Evolutionary conservation across 1,140 invertebrate genomes (phyloP).

Genomic region (Listronotus oregonensis): DNA sequence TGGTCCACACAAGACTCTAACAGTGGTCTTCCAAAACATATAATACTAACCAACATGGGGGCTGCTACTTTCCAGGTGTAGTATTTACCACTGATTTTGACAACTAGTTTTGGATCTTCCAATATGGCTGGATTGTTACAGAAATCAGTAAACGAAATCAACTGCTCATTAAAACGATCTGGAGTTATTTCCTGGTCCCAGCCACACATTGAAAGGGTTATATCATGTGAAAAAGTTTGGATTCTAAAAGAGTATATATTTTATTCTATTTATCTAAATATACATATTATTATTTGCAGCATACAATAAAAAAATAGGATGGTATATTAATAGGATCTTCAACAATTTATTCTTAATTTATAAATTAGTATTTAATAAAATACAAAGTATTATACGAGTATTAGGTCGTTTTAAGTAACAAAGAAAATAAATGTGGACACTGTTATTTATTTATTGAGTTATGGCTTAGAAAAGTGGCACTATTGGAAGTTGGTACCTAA

Average conservation of each 20-base stretch:
- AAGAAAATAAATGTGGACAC: too few relatives aligned
- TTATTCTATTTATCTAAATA: too few relatives aligned
- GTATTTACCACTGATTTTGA: conserved; percentile 85
- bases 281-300: too few relatives aligned
- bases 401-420: too few relatives aligned
- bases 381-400: too few relatives aligned
- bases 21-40: conserved; percentile 82
- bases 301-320: too few relatives aligned
- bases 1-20: conserved; percentile 60
- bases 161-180: conserved; percentile 74
- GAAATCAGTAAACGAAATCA: conserved; percentile 84
- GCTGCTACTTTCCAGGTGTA: conserved; percentile 88
- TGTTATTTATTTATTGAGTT: too few relatives aligned
- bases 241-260: conserved; percentile 39
- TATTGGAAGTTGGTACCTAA: too few relatives aligned
- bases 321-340: too few relatives aligned
- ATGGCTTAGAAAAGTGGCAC: too few relatives aligned
- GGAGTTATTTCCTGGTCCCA: conserved; percentile 68
- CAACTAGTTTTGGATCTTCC: conserved; percentile 83
- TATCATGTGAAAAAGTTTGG: conserved; percentile 62
- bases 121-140: conserved; percentile 79
- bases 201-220: conserved; percentile 82
- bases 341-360: too few relatives aligned
- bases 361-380: too few relatives aligned
- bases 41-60: conserved; percentile 82